phyloP scores from a whole-genome alignment of 37 sponge, comb jelly and placozoan genomes.

The Eunapius fragilis region DNA sequence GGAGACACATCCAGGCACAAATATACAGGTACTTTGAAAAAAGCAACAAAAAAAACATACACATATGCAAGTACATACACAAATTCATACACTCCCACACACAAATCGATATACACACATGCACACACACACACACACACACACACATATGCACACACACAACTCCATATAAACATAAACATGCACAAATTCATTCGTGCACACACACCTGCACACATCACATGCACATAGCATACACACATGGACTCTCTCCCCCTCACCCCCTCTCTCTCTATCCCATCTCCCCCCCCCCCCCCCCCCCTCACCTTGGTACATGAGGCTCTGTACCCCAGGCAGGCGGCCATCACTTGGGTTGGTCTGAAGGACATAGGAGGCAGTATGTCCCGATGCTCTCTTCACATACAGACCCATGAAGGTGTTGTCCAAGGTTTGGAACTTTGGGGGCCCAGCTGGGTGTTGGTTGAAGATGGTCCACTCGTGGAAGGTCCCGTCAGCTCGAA shows the following conservation, averaged over 20 bases:
- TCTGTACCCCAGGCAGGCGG: slow-evolving; percentile 6
- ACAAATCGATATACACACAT: no score
- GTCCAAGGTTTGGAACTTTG: slow-evolving; percentile 21
- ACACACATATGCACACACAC: background rate
- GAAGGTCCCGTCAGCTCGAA: slow-evolving; percentile 21
- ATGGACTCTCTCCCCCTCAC: no score
- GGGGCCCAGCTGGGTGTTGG: slow-evolving; percentile 32
- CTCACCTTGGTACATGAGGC: background rate
- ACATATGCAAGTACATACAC: no score
- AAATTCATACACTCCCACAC: no score
- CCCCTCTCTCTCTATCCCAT: background rate
- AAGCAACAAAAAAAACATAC: no score
- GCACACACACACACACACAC: no score
- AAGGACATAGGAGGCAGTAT: background rate
- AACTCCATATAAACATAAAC: background rate
- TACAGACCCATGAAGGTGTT: slow-evolving; percentile 15
- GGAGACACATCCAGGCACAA: no score
- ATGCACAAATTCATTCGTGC: no score
- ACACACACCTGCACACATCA: background rate
- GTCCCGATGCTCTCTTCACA: background rate
- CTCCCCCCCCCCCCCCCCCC: background rate
- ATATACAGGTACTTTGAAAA: no score
- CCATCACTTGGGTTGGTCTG: slow-evolving; percentile 12
- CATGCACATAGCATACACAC: background rate
- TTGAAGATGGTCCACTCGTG: slow-evolving; percentile 45